Evolutionary conservation across 1,140 invertebrate genomes (phyloP).

Genomic region (Bombus confusus): DNA sequence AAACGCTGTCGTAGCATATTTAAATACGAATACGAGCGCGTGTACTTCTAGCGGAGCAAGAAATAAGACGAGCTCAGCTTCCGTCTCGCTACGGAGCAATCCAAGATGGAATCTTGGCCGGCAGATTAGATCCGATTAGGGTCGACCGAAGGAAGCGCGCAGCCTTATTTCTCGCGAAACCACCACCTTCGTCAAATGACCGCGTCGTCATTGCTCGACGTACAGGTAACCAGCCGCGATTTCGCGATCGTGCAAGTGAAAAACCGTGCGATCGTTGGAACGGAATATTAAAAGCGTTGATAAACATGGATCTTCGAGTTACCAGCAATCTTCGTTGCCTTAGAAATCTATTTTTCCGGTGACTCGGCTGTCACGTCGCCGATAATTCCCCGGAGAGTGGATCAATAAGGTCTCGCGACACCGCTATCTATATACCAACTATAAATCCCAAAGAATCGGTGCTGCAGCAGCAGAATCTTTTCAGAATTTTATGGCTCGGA

Average conservation of each 20-base stretch:
- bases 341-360: constrained; percentile 36
- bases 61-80: not conserved
- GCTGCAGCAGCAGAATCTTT: not conserved
- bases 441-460: not conserved
- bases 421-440: not conserved
- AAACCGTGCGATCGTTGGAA: no score
- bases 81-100: not conserved
- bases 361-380: not conserved
- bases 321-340: constrained; percentile 34
- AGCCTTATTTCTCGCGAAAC: constrained; percentile 2
- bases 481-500: not conserved
- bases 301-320: no score
- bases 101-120: not conserved
- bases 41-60: no score
- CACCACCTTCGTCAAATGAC: not conserved
- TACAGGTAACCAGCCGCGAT: not conserved
- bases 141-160: not conserved
- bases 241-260: no score
- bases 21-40: no score
- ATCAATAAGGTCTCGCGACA: constrained; percentile 44
- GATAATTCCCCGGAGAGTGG: constrained; percentile 45
- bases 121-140: not conserved
- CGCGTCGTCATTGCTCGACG: not conserved
- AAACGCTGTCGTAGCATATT: no score
- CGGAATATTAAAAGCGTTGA: not conserved